Base-by-base conservation (phyloP, 2,797 vertebrate genomes). In the Gobio occitaniae region DNA sequence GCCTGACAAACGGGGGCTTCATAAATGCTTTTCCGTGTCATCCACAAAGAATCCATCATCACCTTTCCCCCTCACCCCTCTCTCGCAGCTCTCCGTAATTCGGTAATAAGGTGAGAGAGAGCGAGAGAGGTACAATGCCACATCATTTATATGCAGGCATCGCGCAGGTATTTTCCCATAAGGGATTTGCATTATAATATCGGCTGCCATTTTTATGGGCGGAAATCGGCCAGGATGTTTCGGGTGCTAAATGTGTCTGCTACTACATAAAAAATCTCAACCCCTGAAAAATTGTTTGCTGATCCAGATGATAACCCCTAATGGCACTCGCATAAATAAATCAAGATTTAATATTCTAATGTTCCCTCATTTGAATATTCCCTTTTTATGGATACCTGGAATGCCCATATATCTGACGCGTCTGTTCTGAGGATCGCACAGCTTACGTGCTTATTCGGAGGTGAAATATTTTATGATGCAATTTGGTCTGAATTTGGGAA, bases 21-120 rank as follows among this genome's bases (percentile, higher is more conserved):
- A 93, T 96, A 97, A 97, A 95, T 96, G 95, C 96, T 96, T 91
- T 94, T 93, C 94, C 93, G 95, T 96, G 97, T 97, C 97, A 96
- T 96, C 96, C 96, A 92, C 95, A 85, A 95, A 96, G 94, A 96
- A 98, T 98, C 97, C 96, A 98, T 99, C 96, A 96, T 95, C 95
- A 96, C 96, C 96, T 97, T 96, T 96, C 96, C 93, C 95, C 95
- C 96, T 87, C 90, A 89, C 32, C 77, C 25, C 92, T 91, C 94
- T 93, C 91, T 89, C 86, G 17, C 93, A 94, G 95, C 94, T 95
- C 95, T 95, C 95, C 95, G 95, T 96, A 95, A 96, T 96, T 95
- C 95, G 66, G 86, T 89, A 87, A 92, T 89, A 91, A 92, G 93
- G 91, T 82, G 89, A 90, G 74, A 66, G 82, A 80, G 68, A 81